A percentile compares a stretch with the other conserved stretches of the same genome.
Conservation (phyloP, 2,888 invertebrate genomes). For the Trichogramma evanescens region DNA sequence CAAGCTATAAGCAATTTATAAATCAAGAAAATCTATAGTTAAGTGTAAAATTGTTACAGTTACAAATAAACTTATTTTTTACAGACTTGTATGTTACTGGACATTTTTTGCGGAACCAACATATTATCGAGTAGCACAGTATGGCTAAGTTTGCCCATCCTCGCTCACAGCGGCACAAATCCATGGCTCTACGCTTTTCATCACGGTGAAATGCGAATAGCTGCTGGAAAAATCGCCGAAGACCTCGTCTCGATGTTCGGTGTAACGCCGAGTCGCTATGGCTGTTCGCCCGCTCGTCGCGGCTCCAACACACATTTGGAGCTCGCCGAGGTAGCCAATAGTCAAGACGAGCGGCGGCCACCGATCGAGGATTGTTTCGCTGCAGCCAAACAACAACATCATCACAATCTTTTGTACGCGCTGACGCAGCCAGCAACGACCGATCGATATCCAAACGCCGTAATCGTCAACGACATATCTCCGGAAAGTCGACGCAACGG, state of each 20-base stretch:
- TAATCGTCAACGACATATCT: slow-evolving; percentile 37
- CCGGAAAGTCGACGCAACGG: slow-evolving; percentile 27
- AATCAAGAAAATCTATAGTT: too few relatives aligned
- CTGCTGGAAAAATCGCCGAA: slow-evolving; percentile 53
- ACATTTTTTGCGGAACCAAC: slow-evolving; percentile 50
- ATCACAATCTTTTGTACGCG: slow-evolving; percentile 14
- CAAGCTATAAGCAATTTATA: too few relatives aligned
- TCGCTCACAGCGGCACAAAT: slow-evolving; percentile 56
- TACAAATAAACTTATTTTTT: slow-evolving; percentile 23
- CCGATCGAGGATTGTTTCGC: slow-evolving; percentile 40
- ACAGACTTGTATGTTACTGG: slow-evolving; percentile 52
- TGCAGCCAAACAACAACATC: slow-evolving; percentile 28
- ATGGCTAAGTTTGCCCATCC: slow-evolving; percentile 54
- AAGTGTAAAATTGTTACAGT: too few relatives aligned
- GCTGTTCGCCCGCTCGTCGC: slow-evolving; percentile 38
- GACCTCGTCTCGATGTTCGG: slow-evolving; percentile 48
- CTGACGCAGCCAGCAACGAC: slow-evolving; percentile 36
- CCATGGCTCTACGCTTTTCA: slow-evolving; percentile 63
- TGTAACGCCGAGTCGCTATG: slow-evolving; percentile 38
- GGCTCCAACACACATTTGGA: slow-evolving; percentile 40
- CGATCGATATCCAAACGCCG: slow-evolving; percentile 26
- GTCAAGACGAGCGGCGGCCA: slow-evolving; percentile 32
- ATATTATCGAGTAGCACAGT: slow-evolving; percentile 52
- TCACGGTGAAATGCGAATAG: slow-evolving; percentile 56
- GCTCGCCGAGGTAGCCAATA: slow-evolving; percentile 36